phyloP scores from a whole-genome alignment of 2,113 vertebrate genomes.

The Rhinolophus sinicus region DNA sequence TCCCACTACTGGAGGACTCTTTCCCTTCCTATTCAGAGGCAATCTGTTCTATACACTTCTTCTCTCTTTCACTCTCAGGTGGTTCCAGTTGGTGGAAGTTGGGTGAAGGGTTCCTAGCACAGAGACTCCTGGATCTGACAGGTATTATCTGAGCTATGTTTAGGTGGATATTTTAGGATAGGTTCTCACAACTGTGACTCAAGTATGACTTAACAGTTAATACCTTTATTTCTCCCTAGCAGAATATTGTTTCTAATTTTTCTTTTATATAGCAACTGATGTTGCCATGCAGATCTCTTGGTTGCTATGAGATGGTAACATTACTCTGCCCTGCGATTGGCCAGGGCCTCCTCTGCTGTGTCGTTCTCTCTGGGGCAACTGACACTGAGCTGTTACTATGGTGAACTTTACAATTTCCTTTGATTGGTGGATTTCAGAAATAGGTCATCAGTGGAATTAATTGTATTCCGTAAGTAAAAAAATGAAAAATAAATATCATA shows the following conservation, averaged over 20 bases:
- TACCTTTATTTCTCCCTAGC: slow-evolving; percentile 68
- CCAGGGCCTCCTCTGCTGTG: neutral
- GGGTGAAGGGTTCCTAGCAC: neutral
- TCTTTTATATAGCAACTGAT: slow-evolving; percentile 68
- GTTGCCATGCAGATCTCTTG: slow-evolving; percentile 76
- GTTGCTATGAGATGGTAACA: slow-evolving; percentile 75
- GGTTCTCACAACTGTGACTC: slow-evolving; percentile 60
- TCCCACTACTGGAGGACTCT: neutral
- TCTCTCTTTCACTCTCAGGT: neutral
- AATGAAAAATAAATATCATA: slow-evolving; percentile 61
- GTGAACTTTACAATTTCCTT: slow-evolving; percentile 71
- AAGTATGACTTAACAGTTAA: slow-evolving; percentile 78
- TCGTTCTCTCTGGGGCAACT: slow-evolving; percentile 56
- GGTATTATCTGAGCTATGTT: slow-evolving; percentile 39
- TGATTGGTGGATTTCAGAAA: slow-evolving; percentile 70
- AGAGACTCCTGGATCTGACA: neutral
- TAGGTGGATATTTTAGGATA: slow-evolving; percentile 59
- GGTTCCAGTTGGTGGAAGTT: neutral
- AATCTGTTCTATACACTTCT: neutral
- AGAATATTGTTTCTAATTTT: slow-evolving; percentile 74
- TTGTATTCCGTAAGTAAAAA: slow-evolving; percentile 59
- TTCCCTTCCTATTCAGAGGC: neutral
- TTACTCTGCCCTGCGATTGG: slow-evolving; percentile 56
- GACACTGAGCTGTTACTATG: slow-evolving; percentile 65
- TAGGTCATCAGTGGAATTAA: slow-evolving; percentile 69